Evolutionary conservation across 2,888 invertebrate species (phyloP).

Genomic region (Brassicogethes aeneus): DNA sequence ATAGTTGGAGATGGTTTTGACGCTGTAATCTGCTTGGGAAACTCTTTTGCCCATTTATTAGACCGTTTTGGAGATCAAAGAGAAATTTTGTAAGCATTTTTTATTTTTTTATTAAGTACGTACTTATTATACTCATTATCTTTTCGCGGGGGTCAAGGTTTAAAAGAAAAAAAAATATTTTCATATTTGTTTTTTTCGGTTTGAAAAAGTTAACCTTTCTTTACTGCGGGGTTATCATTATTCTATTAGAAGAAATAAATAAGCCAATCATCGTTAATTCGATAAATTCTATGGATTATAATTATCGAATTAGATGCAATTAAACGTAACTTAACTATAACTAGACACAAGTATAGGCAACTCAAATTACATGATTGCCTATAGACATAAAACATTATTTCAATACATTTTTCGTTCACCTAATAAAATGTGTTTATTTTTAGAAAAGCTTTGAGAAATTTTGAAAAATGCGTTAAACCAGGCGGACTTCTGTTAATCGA

Average conservation of each 20-base stretch:
- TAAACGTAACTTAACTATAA: too few relatives aligned
- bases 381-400: neutral
- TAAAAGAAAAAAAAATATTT: too few relatives aligned
- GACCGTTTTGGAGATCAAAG: conserved; percentile 72
- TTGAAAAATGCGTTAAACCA: conserved; percentile 73
- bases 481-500: conserved; percentile 80
- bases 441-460: conserved; percentile 65
- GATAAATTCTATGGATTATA: too few relatives aligned
- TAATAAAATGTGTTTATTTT: conserved; percentile 13
- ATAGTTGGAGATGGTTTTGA: conserved; percentile 63
- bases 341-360: neutral
- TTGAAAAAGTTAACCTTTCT: too few relatives aligned
- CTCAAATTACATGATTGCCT: neutral
- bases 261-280: too few relatives aligned
- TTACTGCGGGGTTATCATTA: too few relatives aligned
- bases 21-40: conserved; percentile 83
- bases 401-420: neutral
- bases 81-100: conserved; percentile 52
- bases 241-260: too few relatives aligned
- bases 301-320: too few relatives aligned
- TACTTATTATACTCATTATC: neutral
- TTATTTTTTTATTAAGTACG: neutral
- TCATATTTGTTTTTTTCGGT: too few relatives aligned
- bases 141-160: too few relatives aligned
- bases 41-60: conserved; percentile 84